phyloP scores from a whole-genome alignment of 2,113 vertebrate species.

The Panthera tigris region DNA sequence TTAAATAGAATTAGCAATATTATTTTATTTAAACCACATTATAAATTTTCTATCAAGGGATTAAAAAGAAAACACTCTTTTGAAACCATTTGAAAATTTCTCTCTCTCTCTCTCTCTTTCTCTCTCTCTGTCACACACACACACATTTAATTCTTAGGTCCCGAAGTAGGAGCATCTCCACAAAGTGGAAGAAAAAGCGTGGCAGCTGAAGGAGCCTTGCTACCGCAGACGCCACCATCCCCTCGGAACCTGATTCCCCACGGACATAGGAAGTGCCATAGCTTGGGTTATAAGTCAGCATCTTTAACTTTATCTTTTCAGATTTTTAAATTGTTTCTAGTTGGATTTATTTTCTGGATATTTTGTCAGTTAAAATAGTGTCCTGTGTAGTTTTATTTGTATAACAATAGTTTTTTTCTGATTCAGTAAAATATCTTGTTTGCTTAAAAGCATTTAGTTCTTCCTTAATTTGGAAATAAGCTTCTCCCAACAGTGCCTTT shows the following conservation, averaged over 20 bases:
- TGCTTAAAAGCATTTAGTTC: conserved; percentile 35
- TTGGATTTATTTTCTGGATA: background rate
- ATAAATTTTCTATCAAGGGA: background rate
- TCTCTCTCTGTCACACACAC: background rate
- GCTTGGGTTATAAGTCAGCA: conserved; percentile 97
- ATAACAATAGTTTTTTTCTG: background rate
- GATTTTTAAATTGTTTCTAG: background rate
- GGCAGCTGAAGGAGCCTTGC: conserved; percentile 88
- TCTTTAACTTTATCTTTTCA: conserved; percentile 40
- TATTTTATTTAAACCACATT: background rate
- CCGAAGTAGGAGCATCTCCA: conserved; percentile 93
- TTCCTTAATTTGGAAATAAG: conserved; percentile 44
- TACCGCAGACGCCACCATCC: conserved; percentile 94
- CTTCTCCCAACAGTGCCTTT: background rate
- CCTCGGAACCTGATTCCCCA: conserved; percentile 95
- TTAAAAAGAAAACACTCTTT: background rate
- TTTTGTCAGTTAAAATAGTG: background rate
- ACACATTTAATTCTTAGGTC: conserved; percentile 82
- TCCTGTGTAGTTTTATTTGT: conserved; percentile 4
- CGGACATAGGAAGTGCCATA: conserved; percentile 98
- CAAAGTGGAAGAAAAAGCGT: conserved; percentile 90
- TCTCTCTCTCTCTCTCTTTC: background rate
- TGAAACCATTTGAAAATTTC: background rate
- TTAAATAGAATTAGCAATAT: conserved; percentile 8
- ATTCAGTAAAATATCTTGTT: conserved; percentile 15